Percentiles rank a stretch among this genome's conserved stretches.
These are phyloP conservation scores for Vanacampus margaritifer DNA, from an alignment of 2,113 vertebrate genomes.

Conservation along the genomic window DNA sequence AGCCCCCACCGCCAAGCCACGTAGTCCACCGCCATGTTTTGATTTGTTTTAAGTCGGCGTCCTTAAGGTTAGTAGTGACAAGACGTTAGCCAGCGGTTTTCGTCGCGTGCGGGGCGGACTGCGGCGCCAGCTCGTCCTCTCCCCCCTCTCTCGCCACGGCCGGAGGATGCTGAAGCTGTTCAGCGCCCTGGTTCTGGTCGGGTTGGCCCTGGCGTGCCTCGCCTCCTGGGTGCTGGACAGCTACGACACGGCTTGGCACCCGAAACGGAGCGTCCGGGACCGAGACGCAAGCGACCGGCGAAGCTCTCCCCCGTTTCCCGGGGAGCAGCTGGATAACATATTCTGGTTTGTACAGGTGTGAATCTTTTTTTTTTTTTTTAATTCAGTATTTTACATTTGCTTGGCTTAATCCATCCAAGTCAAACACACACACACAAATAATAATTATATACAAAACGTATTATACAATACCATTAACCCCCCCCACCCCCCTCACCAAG, in stretches of 20 bases:
- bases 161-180: conserved; percentile 71
- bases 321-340: conserved; percentile 66
- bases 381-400: neutral
- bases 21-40: conserved; percentile 30
- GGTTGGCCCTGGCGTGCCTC: conserved; percentile 71
- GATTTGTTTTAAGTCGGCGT: conserved; percentile 38
- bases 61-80: conserved; percentile 28
- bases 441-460: no score
- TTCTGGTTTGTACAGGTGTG: conserved; percentile 87
- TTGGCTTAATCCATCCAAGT: no score
- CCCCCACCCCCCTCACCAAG: no score
- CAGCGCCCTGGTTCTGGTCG: conserved; percentile 65
- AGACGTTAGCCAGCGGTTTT: conserved; percentile 32
- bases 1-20: conserved; percentile 39
- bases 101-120: conserved; percentile 46
- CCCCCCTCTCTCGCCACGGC: conserved; percentile 45
- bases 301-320: conserved; percentile 63
- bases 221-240: conserved; percentile 76
- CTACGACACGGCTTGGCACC: conserved; percentile 70
- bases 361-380: neutral
- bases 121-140: conserved; percentile 44
- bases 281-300: conserved; percentile 24
- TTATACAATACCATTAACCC: no score
- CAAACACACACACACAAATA: no score
- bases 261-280: conserved; percentile 52